Percentiles rank a stretch among this genome's conserved stretches.
phyloP scores from a whole-genome alignment of 2,113 vertebrate genomes.

The Elephantulus edwardii region DNA sequence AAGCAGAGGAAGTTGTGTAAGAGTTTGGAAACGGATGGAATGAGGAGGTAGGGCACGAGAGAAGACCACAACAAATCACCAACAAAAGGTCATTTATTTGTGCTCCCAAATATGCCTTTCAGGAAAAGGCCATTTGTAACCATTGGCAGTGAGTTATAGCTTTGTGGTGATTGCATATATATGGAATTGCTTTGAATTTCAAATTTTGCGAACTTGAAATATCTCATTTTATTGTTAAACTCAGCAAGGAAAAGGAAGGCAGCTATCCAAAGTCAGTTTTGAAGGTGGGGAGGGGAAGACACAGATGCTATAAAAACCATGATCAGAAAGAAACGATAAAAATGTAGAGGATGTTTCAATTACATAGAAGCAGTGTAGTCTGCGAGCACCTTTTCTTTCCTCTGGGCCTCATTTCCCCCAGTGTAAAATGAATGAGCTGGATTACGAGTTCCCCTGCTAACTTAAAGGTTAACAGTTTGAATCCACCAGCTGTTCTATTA shows the following conservation, averaged over 20 bases:
- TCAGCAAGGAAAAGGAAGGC: conserved; percentile 9
- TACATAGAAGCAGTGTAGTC: neutral
- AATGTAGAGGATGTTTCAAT: neutral
- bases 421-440: neutral
- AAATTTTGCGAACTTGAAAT: conserved; percentile 38
- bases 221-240: conserved; percentile 20
- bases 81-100: conserved; percentile 40
- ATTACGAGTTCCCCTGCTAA: neutral
- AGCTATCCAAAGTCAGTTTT: neutral
- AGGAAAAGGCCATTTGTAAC: conserved; percentile 54
- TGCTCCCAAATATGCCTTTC: conserved; percentile 37
- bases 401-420: neutral
- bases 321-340: neutral
- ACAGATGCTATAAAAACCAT: neutral
- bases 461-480: too few relatives aligned
- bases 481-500: too few relatives aligned
- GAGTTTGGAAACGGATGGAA: neutral
- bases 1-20: conserved; percentile 32
- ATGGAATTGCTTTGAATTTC: conserved; percentile 41
- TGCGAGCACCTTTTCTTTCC: neutral
- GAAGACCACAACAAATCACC: neutral
- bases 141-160: conserved; percentile 30
- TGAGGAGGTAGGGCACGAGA: too few relatives aligned
- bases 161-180: conserved; percentile 14
- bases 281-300: neutral